Base-by-base conservation (phyloP, 2,888 invertebrate genomes). In the Globia sparganii region DNA sequence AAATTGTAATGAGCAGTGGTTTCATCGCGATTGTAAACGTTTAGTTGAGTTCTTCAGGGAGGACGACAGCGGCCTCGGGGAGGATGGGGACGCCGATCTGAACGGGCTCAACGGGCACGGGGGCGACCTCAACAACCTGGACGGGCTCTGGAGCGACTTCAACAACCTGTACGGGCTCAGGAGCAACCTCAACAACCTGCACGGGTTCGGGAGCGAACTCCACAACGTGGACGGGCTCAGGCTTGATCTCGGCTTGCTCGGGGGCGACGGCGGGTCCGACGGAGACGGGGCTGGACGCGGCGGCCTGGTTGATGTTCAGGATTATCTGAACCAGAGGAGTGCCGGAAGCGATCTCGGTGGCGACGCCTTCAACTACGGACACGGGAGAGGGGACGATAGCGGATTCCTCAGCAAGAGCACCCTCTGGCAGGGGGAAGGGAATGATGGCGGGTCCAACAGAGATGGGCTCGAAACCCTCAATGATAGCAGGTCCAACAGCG, bases 281-380 rank as follows among this genome's bases (percentile, higher is more conserved):
- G n/a, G 75, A 25, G 31, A 86, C 11, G 70, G 84, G 84, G 73
- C 43, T 77, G 25, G 53, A 9, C 18, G 49, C 65, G 13, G 71
- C 31, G 15, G 46, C 85, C 70, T 83, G 64, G 81, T 88, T 86
- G 76, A 92, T 86, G 87, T 90, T 91, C 78, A 91, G 67, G 85
- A 91, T 89, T 84, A 91, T 90, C 87, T 91, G 91, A 34, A 90
- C 90, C 28, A 91, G 85, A n/a, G 91, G 89, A 77, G 87, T 71
- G 68, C 77, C 80, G 59, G 84, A 56, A 59, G 72, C 75, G 66
- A 81, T 2, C 43, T 72, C 80, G 31, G 76, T 75, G 53, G 78
- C 66, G 43, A 1, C 1, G n/a, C 62, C 67, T 58, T 76, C 80
- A 18, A 61, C 40, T 28, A 80, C 2, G 28, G 81, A 28, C 28